Base-by-base conservation (phyloP, 1,140 invertebrate species). In the Mercenaria mercenaria region DNA sequence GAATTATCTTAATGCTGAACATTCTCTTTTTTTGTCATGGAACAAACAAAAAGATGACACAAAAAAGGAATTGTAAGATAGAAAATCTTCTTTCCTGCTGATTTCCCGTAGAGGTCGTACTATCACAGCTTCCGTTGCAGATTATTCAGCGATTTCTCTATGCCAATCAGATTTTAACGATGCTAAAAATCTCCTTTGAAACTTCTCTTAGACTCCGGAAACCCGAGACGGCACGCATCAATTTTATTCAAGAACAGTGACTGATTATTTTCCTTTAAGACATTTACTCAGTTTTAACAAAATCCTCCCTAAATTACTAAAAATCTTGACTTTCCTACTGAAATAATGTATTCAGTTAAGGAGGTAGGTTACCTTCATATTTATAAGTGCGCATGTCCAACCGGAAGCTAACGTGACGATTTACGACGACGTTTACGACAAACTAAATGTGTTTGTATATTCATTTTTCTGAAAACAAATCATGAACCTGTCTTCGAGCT, bases 141-240 rank as follows among this genome's bases (percentile, higher is more conserved):
- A 72, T 72, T 72, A 72, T 39, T 13, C 34, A 32, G 11, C 1
- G 67, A 37, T 72, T 72, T 39, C 67, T 72, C 34, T 41, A 23
- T 4, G 29, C 67, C 67, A 72, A 72, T 72, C 67, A 72, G 67
- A 29, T 72, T 72, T 72, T 72, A 72, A 72, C 29, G 67, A 72
- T 39, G 67, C 67, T 72, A 72, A 72, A 72, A 72, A 39, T n/a
- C 67, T 72, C 34, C 34, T 72, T 13, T 72, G 67, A 72, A 72
- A 72, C 67, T 72, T 72, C 67, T 72, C 34, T 18, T 23, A 39
- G 13, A 39, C 23, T 39, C 67, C 67, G 67, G 67, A 72, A 72
- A 72, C 67, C 18, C 20, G 13, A 39, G 11, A 20, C 67, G 11
- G 67, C 67, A 39, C 67, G 29, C 67, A 72, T 72, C 67, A 72